These are phyloP conservation scores for Clostera curtula DNA, from an alignment of 2,888 invertebrate genomes.

Conservation along the genomic window DNA sequence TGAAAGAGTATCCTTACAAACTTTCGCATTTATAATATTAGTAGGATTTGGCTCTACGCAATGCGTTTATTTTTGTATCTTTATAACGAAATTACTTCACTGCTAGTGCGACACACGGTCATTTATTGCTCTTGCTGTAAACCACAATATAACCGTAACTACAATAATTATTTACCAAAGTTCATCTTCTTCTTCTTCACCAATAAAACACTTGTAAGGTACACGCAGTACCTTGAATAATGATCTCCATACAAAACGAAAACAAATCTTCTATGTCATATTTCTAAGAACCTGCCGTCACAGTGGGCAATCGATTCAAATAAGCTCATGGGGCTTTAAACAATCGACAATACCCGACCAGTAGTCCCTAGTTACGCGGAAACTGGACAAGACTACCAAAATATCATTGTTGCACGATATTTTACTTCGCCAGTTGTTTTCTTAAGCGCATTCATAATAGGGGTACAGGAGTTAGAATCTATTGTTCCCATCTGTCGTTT, in stretches of 20 bases:
- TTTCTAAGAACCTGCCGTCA: slow-evolving; percentile 29
- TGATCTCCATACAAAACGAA: slow-evolving; percentile 9
- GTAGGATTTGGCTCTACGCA: too few species aligned
- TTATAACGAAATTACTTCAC: too few species aligned
- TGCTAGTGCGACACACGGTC: too few species aligned
- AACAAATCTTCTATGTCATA: slow-evolving; percentile 8
- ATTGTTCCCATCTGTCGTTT: slow-evolving; percentile 58
- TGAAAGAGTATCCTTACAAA: too few species aligned
- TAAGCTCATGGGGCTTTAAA: slow-evolving; percentile 43
- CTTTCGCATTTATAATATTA: too few species aligned
- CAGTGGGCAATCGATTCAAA: slow-evolving; percentile 46
- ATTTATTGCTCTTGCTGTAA: too few species aligned
- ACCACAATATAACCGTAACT: too few species aligned
- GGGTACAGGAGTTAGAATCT: slow-evolving; percentile 46
- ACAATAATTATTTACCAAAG: too few species aligned
- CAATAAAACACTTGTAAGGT: too few species aligned
- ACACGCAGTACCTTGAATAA: too few species aligned
- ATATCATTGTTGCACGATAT: slow-evolving; percentile 48
- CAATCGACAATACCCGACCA: slow-evolving; percentile 46
- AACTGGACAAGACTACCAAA: slow-evolving; percentile 43
- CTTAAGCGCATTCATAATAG: slow-evolving; percentile 55
- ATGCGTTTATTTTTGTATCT: too few species aligned
- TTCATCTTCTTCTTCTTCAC: too few species aligned
- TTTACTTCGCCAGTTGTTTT: slow-evolving; percentile 55
- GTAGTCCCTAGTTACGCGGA: slow-evolving; percentile 51